phyloP scores from a whole-genome alignment of 2,113 vertebrate genomes.

The Sorex fumeus region DNA sequence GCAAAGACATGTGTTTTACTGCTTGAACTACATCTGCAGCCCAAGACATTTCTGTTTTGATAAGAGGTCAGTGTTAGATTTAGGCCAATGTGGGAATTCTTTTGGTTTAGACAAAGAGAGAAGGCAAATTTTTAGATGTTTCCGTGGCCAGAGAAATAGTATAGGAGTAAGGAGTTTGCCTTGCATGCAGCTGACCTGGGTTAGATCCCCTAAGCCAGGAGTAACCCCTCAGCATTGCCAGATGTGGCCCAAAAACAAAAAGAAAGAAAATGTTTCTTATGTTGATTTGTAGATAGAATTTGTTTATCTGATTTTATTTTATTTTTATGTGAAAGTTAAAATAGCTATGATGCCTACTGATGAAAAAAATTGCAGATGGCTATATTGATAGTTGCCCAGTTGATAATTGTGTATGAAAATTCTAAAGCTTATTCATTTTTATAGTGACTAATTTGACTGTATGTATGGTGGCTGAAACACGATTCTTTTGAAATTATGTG shows the following conservation, averaged over 20 bases:
- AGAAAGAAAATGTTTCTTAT: conserved; percentile 53
- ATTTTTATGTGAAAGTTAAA: conserved; percentile 65
- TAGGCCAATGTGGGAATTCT: conserved; percentile 42
- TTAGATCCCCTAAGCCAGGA: too few species aligned
- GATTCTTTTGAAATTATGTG: conserved; percentile 63
- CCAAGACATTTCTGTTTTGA: conserved; percentile 74
- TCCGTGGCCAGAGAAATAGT: too few species aligned
- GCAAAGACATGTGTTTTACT: too few species aligned
- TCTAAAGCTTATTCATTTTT: conserved; percentile 75
- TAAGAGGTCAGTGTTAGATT: conserved; percentile 75
- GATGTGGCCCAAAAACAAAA: too few species aligned
- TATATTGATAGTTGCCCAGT: conserved; percentile 73
- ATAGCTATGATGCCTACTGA: conserved; percentile 71
- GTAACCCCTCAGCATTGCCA: too few species aligned
- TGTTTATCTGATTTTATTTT: conserved; percentile 55
- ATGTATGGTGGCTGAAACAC: conserved; percentile 68
- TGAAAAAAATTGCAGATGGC: conserved; percentile 77
- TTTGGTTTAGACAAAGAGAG: conserved; percentile 20
- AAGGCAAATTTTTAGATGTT: background rate
- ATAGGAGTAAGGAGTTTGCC: too few species aligned
- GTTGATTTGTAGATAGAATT: conserved; percentile 64
- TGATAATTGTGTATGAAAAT: conserved; percentile 70
- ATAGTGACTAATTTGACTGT: conserved; percentile 59
- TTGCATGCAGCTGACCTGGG: too few species aligned
- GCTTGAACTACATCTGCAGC: too few species aligned